phyloP scores from a whole-genome alignment of 2,888 invertebrate species.

The Diaphora mendica region DNA sequence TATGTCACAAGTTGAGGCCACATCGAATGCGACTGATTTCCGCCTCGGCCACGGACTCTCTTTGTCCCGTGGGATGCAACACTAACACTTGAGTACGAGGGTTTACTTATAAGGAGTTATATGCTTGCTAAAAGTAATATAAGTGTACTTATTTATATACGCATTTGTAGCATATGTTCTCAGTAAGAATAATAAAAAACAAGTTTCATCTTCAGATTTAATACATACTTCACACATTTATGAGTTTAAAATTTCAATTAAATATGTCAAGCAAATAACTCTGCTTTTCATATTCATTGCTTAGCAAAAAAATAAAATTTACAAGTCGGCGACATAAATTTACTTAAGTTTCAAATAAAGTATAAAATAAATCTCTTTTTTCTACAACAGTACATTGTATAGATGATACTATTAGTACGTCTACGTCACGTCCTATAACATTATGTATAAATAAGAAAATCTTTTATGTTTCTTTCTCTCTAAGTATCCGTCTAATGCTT shows the following conservation, averaged over 20 bases:
- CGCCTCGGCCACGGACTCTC: conserved; percentile 26
- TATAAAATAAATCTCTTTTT: too few relatives aligned
- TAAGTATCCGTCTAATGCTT: not conserved
- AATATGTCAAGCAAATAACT: not conserved
- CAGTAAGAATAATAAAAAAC: not conserved
- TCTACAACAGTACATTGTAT: too few relatives aligned
- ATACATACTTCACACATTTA: not conserved
- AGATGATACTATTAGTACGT: too few relatives aligned
- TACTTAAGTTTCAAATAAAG: too few relatives aligned
- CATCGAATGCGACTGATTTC: conserved; percentile 69
- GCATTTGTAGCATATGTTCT: not conserved
- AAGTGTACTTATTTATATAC: not conserved
- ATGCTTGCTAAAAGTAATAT: conserved; percentile 21
- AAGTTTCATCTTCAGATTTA: not conserved
- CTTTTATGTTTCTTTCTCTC: not conserved
- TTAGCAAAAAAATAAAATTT: too few relatives aligned
- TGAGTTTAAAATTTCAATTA: not conserved
- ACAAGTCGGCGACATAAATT: too few relatives aligned
- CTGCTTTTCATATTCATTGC: too few relatives aligned
- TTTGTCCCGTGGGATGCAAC: conserved; percentile 60
- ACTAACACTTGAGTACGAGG: conserved; percentile 43
- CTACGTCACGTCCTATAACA: too few relatives aligned
- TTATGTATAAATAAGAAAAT: not conserved
- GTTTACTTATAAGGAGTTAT: conserved; percentile 40
- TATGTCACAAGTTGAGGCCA: conserved; percentile 49